Base-by-base conservation (phyloP, 2,113 vertebrate species). In the Trematomus loennbergii region DNA sequence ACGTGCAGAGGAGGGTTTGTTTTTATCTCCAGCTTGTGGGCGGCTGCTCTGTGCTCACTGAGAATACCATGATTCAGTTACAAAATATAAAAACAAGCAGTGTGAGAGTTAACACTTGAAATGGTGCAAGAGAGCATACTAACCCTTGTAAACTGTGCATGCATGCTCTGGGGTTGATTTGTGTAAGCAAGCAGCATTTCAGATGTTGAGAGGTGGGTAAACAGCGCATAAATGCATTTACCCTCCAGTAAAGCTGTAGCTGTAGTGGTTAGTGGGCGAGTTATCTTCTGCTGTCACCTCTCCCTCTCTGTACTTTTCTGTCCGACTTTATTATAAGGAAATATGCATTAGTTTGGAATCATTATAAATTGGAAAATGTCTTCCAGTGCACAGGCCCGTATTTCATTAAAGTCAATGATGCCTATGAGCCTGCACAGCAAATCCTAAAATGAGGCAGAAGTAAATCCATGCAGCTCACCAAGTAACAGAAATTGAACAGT, bases 331-430 rank as follows among this genome's bases (percentile, higher is more conserved):
- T 78, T 59, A 84, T 17, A 62, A 79, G 57, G 48, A 64, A 72
- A 77, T 72, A 67, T 78, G 72, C 63, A 82, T 78, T 73, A 72
- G 50, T 54, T 55, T 72, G 16, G n/a, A 89, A 82, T 75, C 78
- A 75, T 76, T 74, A 60, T 70, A 65, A 82, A 86, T 62, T 82
- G 66, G 83, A 71, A 74, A 46, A 11, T 40, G 12, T 75, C 66
- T 58, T 46, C 0, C 6, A 16, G 63, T 82, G 72, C 70, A 46
- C 40, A 15, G 20, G 43, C 43, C 68, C 62, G 71, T 75, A 61
- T 81, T 87, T 89, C 76, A 79, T 88, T 83, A 85, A 65, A 89
- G 61, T 52, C 70, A 78, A 72, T 75, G 71, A 83, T 80, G 57
- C 63, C 64, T 73, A 70, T 73, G 54, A 85, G 76, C 72, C 62